A percentile compares a stretch with the other conserved stretches of the same genome.
These are phyloP conservation scores for Scylla paramamosain DNA, from an alignment of 1,140 invertebrate species.

Conservation along the genomic window DNA sequence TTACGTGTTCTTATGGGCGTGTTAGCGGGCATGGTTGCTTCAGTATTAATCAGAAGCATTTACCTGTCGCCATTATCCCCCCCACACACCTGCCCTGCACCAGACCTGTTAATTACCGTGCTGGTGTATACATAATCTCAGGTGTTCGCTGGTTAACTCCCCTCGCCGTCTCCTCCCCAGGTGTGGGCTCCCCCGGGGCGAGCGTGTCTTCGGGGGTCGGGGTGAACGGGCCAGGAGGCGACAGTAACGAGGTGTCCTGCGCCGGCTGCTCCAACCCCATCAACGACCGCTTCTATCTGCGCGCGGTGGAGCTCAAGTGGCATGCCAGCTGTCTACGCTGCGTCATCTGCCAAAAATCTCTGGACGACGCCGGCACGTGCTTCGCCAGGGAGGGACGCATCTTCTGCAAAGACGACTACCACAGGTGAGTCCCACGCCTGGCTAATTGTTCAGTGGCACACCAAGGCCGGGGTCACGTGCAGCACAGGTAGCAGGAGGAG, in stretches of 20 bases:
- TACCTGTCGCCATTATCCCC: background rate
- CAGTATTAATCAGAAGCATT: constrained; percentile 1
- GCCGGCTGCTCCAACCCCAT: constrained; percentile 92
- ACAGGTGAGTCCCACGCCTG: constrained; percentile 87
- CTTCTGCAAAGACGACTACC: constrained; percentile 98
- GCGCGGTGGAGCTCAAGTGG: constrained; percentile 94
- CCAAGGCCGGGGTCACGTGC: background rate
- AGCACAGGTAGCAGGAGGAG: background rate
- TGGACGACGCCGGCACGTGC: constrained; percentile 95
- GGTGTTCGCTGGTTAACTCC: too few species aligned
- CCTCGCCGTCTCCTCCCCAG: background rate
- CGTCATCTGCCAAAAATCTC: constrained; percentile 90
- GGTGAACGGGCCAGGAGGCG: background rate
- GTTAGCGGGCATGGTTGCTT: background rate
- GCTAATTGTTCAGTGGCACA: background rate
- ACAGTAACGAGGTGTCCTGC: constrained; percentile 81
- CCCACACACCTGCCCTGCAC: background rate
- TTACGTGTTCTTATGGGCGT: background rate
- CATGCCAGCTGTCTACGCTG: constrained; percentile 90
- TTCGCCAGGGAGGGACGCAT: constrained; percentile 96
- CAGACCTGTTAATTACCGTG: background rate
- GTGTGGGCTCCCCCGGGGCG: constrained; percentile 59
- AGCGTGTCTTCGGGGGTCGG: constrained; percentile 50
- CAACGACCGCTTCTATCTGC: constrained; percentile 92
- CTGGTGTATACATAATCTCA: background rate